phyloP scores from a whole-genome alignment of 2,797 vertebrate species.

The Argya squamiceps region DNA sequence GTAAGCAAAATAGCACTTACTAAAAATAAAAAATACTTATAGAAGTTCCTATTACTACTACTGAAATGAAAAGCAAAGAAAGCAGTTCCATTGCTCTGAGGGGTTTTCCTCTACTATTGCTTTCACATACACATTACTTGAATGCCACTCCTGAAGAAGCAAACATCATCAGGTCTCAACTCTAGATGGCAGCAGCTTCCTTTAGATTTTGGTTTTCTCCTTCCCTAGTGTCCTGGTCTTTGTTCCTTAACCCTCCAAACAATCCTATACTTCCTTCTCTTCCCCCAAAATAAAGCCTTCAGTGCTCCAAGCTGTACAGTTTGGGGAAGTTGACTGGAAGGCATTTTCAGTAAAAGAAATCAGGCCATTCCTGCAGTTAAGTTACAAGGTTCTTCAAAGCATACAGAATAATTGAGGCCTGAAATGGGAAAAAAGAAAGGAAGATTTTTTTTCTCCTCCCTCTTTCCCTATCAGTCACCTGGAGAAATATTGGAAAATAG shows the following conservation, averaged over 20 bases:
- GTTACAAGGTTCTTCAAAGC: constrained; percentile 34
- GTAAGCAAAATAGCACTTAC: background rate
- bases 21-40: background rate
- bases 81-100: background rate
- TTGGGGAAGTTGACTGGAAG: constrained; percentile 35
- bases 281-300: constrained; percentile 59
- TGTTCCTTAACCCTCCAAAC: constrained; percentile 59
- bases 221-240: constrained; percentile 42
- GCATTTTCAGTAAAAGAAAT: constrained; percentile 52
- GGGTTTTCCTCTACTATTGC: background rate
- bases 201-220: background rate
- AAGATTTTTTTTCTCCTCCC: background rate
- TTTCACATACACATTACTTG: background rate
- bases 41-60: background rate
- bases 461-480: background rate
- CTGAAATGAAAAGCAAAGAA: background rate
- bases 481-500: constrained; percentile 2
- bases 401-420: constrained; percentile 52
- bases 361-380: constrained; percentile 40
- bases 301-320: background rate
- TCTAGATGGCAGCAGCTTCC: constrained; percentile 76
- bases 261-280: constrained; percentile 51
- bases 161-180: background rate
- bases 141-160: background rate
- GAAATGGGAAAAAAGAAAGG: constrained; percentile 17